Evolutionary conservation across 2,888 invertebrate genomes (phyloP), one percentile per base, ranked within the genome.

Genomic region (Eustalomyia histrio): DNA sequence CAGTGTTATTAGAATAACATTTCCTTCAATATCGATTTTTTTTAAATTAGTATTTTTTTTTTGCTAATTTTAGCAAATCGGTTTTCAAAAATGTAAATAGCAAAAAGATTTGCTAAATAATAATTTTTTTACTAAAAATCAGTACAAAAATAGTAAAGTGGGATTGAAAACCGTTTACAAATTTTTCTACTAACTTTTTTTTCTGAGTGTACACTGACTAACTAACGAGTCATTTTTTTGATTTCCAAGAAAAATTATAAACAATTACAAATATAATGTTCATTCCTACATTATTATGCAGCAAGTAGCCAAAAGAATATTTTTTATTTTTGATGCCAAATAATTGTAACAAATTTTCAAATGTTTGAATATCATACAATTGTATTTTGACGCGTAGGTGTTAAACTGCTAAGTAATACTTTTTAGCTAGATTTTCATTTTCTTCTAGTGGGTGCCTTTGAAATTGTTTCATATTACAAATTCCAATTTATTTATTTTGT

Each of bases 391-490:
- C 39, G 57, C 29, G 79, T 79, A 52, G 74, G 79, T 58, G 67
- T 67, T 74, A 47, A 68, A 64, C 57, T 61, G 52, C n/a, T 60
- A 29, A 1, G 55, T 47, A 68, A n/a, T 17, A 63, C 14, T 43
- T 67, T n/a, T 18, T 33, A 12, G 24, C 33, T 16, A 16, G 33
- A 16, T 39, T 39, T 39, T 39, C 39, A 39, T 43, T n/a, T n/a
- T 21, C 43, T 47, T 55, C 17, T 17, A 43, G 72, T 76, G 69
- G 80, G 76, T 76, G 80, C 64, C 65, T 64, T 78, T 72, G 47
- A 76, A 76, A 81, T 43, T 47, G 72, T 69, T 76, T 72, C 39
- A 65, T 65, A 73, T 80, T 76, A 78, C 78, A 78, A 78, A 72
- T 72, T 78, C 39, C 17, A 60, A 61, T 39, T 53, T 61, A n/a